phyloP scores from a whole-genome alignment of 2,888 invertebrate species.

The Scaptomyza polygonia region DNA sequence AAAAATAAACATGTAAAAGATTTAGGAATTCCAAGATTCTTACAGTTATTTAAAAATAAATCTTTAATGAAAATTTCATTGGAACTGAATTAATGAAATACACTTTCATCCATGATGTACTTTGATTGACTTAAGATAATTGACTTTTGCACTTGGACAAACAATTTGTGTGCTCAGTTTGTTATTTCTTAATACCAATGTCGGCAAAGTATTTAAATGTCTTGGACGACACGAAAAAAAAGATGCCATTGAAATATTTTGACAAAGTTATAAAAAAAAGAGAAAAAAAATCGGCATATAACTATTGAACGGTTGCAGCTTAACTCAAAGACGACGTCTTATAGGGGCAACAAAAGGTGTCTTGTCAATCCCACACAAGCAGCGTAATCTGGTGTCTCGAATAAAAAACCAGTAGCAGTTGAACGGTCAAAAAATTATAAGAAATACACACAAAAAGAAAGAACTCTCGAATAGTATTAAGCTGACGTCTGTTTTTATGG shows the following conservation, averaged over 20 bases:
- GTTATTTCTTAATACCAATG: slow-evolving; percentile 12
- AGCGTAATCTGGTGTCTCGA: slow-evolving; percentile 65
- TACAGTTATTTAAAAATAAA: background rate
- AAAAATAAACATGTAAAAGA: too few relatives aligned
- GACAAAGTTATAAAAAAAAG: slow-evolving; percentile 51
- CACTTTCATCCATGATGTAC: background rate
- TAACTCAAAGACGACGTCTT: slow-evolving; percentile 39
- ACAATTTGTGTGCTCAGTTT: slow-evolving; percentile 10
- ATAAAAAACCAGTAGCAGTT: slow-evolving; percentile 68
- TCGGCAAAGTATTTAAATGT: slow-evolving; percentile 32
- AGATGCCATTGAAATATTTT: slow-evolving; percentile 52
- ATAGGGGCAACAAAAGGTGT: slow-evolving; percentile 55
- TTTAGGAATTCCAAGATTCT: too few relatives aligned
- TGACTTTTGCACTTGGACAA: slow-evolving; percentile 30
- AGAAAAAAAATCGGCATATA: background rate
- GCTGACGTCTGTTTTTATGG: slow-evolving; percentile 75
- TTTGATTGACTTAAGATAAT: slow-evolving; percentile 11
- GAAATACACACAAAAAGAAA: slow-evolving; percentile 31
- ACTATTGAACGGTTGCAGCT: slow-evolving; percentile 45
- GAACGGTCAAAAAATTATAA: slow-evolving; percentile 8
- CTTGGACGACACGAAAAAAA: slow-evolving; percentile 13
- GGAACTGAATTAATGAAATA: background rate
- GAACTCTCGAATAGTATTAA: slow-evolving; percentile 63
- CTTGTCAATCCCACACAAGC: slow-evolving; percentile 62
- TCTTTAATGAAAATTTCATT: background rate